Evolutionary conservation across 2,797 vertebrate genomes (phyloP), one percentile per base, ranked within the genome.

Genomic region (Yasuhikotakia modesta): DNA sequence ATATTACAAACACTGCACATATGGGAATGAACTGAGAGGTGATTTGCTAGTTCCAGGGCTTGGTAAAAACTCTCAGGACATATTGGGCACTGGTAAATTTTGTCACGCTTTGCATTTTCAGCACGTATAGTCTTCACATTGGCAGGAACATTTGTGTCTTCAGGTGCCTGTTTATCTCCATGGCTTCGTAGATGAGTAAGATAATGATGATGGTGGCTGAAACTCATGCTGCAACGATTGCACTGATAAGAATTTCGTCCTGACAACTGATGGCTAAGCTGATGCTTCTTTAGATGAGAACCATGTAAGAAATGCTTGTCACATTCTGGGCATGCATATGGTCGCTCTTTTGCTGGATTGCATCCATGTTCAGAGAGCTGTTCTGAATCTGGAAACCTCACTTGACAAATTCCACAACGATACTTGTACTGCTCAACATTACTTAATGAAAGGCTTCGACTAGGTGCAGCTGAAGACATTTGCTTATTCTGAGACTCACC

Each of bases 241-340:
- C 94, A 94, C 35, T 74, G 79, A 85, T 92, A 93, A 78, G 86
- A 50, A 8, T 52, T 68, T 14, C 86, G 64, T 63, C 50, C 72
- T n/a, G 90, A 70, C 16, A 69, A 21, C 0, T 88, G 87, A 86
- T 93, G 90, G 22, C 83, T 89, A 14, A 81, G 83, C 68, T 81
- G 85, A 87, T 94, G 94, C 80, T 92, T 93, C 82, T 91, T 91
- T 71, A 94, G 83, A 72, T 95, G 93, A 74, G 93, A 92, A 11
- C 86, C 85, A 77, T 92, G 90, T 46, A 92, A 81, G 81, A 94
- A 94, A 85, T 93, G 85, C 81, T 91, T 90, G 82, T 92, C 43
- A 43, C 93, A 94, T 66, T 90, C 90, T 5, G 72, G 79, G 76
- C 93, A 95, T 0, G 87, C 84, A 74, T 91, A 93, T 13, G 80